Percentiles rank a stretch among this genome's conserved stretches.
These are phyloP conservation scores for Synergus umbraculus DNA, from an alignment of 2,888 invertebrate species.

Conservation along the genomic window DNA sequence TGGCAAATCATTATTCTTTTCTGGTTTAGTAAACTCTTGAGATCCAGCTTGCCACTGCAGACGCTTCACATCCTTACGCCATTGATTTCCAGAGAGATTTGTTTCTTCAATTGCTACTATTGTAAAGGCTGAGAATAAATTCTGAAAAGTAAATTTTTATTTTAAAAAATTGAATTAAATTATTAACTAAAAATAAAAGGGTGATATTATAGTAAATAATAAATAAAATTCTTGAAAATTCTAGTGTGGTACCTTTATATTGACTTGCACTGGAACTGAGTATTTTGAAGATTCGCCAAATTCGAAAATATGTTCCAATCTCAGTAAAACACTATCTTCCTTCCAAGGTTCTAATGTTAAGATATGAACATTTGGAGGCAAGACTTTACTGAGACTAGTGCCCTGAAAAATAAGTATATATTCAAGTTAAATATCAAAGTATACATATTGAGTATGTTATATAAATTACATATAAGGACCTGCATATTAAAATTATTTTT, in stretches of 20 bases:
- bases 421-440: not conserved
- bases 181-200: not conserved
- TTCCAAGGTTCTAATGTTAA: slow-evolving; percentile 91
- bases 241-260: slow-evolving; percentile 77
- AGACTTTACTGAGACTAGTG: not conserved
- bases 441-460: too few relatives aligned
- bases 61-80: slow-evolving; percentile 79
- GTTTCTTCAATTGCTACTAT: slow-evolving; percentile 82
- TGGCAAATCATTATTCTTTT: slow-evolving; percentile 14
- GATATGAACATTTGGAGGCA: slow-evolving; percentile 87
- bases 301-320: slow-evolving; percentile 89
- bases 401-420: not conserved
- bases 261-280: slow-evolving; percentile 79
- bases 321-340: slow-evolving; percentile 81
- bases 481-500: slow-evolving; percentile 74
- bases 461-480: slow-evolving; percentile 65
- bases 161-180: not conserved
- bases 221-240: too few relatives aligned
- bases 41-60: slow-evolving; percentile 79
- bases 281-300: slow-evolving; percentile 80
- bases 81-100: slow-evolving; percentile 85
- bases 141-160: slow-evolving; percentile 62
- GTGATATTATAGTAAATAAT: too few relatives aligned
- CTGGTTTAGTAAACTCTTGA: slow-evolving; percentile 59
- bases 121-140: slow-evolving; percentile 80